Evolutionary conservation across 2,113 vertebrate genomes (phyloP).

Genomic region (Conger conger): DNA sequence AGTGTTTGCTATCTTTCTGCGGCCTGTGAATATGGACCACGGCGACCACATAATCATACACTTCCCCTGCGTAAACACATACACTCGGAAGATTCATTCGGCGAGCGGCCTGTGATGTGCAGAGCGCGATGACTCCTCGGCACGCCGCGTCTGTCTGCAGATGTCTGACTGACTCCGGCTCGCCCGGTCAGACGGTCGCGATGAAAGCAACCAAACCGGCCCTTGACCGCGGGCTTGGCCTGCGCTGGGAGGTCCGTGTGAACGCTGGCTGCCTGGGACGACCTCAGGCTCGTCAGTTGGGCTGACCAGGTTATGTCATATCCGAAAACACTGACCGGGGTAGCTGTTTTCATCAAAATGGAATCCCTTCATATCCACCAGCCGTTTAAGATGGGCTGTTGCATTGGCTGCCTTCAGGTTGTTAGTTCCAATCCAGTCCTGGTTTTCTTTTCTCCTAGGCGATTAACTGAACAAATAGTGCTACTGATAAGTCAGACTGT

Average conservation of each 20-base stretch:
- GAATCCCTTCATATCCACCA: background rate
- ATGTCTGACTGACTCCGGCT: conserved; percentile 25
- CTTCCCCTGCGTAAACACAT: conserved; percentile 18
- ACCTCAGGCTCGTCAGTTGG: background rate
- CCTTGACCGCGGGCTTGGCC: background rate
- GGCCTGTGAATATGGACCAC: conserved; percentile 21
- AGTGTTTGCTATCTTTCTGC: conserved; percentile 29
- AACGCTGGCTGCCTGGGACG: background rate
- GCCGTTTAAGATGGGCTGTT: background rate
- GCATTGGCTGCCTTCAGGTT: background rate
- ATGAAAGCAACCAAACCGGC: background rate
- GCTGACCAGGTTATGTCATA: background rate
- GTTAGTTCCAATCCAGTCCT: too few relatives aligned
- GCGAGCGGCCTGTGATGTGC: conserved; percentile 2
- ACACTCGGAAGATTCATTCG: background rate
- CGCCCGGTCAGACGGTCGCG: background rate
- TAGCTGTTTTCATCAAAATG: background rate
- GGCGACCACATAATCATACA: conserved; percentile 27
- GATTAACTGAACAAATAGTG: too few relatives aligned
- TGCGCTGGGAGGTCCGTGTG: background rate
- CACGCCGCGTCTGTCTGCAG: conserved; percentile 14
- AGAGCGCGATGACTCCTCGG: background rate
- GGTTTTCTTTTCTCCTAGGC: too few relatives aligned
- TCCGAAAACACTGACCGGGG: background rate
- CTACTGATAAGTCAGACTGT: too few relatives aligned